Evolutionary conservation across 1,140 invertebrate species (phyloP).

Genomic region (Tetraneura akinire): DNA sequence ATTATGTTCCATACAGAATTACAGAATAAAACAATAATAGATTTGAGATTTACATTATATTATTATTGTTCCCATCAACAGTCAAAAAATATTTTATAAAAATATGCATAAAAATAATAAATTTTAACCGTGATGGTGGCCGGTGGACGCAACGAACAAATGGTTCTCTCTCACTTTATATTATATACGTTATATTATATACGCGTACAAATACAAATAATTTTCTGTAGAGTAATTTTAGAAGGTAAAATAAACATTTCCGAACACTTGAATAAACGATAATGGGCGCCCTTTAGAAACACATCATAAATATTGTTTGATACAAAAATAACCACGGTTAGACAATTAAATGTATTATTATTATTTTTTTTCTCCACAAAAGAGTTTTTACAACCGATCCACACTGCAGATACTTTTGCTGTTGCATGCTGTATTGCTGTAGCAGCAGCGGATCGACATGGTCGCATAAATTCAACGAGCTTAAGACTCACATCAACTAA

Average conservation of each 20-base stretch:
- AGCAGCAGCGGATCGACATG: background rate
- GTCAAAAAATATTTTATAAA: no score
- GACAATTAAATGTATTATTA: slow-evolving; percentile 10
- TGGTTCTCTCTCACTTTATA: no score
- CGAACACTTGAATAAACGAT: slow-evolving; percentile 29
- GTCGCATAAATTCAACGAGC: slow-evolving; percentile 25
- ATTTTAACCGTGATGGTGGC: no score
- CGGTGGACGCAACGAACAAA: no score
- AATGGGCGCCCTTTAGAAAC: background rate
- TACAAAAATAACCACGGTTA: background rate
- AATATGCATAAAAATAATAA: no score
- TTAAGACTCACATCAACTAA: slow-evolving; percentile 16
- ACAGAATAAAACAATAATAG: no score
- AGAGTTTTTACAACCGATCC: background rate
- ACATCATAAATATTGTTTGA: background rate
- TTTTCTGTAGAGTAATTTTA: slow-evolving; percentile 33
- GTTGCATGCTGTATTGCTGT: no score
- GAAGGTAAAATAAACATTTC: slow-evolving; percentile 29
- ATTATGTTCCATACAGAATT: no score
- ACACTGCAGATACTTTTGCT: background rate
- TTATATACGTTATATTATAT: no score
- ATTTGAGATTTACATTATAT: no score
- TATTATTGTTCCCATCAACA: no score
- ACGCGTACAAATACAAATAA: no score
- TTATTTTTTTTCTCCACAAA: background rate